phyloP scores from a whole-genome alignment of 2,797 vertebrate genomes.

The Acanthis flammea region DNA sequence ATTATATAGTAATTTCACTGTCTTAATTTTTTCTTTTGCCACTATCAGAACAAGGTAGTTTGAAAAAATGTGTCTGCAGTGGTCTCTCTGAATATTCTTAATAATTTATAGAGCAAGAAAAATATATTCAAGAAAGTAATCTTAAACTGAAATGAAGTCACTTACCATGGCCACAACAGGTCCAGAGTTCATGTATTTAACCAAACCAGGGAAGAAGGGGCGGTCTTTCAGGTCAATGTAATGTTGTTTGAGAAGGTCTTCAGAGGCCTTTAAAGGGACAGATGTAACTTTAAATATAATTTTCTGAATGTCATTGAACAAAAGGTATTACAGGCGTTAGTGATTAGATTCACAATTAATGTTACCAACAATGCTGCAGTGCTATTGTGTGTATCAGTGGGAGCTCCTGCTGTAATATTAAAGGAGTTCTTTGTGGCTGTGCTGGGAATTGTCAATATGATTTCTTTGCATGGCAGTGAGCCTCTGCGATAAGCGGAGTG shows the following conservation, averaged over 20 bases:
- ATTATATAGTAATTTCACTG: background rate
- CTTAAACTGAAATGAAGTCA: background rate
- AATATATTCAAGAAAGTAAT: background rate
- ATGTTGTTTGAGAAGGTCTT: slow-evolving; percentile 85
- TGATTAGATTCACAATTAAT: fast-evolving
- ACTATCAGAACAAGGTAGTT: background rate
- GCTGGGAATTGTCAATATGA: fast-evolving
- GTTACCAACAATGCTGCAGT: fast-evolving
- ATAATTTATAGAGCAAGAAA: background rate
- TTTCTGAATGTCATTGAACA: no score
- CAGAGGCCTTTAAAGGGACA: slow-evolving; percentile 77
- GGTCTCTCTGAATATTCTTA: background rate
- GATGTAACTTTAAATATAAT: background rate
- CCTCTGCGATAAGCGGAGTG: background rate
- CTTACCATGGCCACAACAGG: slow-evolving; percentile 92
- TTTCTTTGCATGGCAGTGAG: background rate
- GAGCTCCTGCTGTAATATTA: fast-evolving
- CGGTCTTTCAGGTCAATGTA: slow-evolving; percentile 86
- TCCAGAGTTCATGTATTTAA: slow-evolving; percentile 90
- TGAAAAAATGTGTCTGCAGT: background rate
- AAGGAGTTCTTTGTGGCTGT: background rate
- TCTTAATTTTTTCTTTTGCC: background rate
- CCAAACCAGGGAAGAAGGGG: slow-evolving; percentile 85
- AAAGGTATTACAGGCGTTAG: fast-evolving
- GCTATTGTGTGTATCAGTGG: fast-evolving